Evolutionary conservation across 2,797 vertebrate genomes (phyloP).

Genomic region (Onychomys leucogaster): DNA sequence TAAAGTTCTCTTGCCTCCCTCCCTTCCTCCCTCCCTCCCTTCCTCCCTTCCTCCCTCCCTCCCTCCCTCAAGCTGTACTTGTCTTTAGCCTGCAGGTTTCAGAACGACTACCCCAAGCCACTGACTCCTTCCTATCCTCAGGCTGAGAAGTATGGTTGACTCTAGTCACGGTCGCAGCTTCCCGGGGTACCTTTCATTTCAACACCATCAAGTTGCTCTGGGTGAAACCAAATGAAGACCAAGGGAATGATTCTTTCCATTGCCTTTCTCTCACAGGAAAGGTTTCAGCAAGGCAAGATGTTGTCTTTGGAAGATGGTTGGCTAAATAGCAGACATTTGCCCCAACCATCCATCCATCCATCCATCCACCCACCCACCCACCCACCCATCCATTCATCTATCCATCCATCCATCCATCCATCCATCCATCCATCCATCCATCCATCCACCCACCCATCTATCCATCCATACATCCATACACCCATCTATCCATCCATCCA

Average conservation of each 20-base stretch:
- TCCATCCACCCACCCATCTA: not conserved
- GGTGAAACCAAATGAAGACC: not conserved
- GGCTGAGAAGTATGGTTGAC: not conserved
- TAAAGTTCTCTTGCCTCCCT: not conserved
- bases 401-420: not conserved
- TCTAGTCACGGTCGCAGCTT: not conserved
- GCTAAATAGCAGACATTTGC: not conserved
- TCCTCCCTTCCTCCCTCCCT: too few relatives aligned
- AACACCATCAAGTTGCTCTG: not conserved
- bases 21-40: too few relatives aligned
- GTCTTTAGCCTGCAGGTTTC: not conserved
- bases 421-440: too few relatives aligned
- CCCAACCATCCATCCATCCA: not conserved
- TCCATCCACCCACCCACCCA: not conserved
- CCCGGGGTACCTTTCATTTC: not conserved
- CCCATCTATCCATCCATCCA: not conserved
- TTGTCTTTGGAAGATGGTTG: slow-evolving; percentile 7
- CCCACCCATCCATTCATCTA: not conserved
- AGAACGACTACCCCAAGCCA: not conserved
- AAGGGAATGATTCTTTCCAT: not conserved
- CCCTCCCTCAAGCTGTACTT: not conserved
- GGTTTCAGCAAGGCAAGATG: not conserved
- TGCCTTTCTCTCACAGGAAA: slow-evolving; percentile 51
- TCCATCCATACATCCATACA: not conserved
- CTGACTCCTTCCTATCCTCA: not conserved